Evolutionary conservation across 1,140 invertebrate genomes (phyloP), one percentile per base, ranked within the genome.

Genomic region (Anadara kagoshimensis): DNA sequence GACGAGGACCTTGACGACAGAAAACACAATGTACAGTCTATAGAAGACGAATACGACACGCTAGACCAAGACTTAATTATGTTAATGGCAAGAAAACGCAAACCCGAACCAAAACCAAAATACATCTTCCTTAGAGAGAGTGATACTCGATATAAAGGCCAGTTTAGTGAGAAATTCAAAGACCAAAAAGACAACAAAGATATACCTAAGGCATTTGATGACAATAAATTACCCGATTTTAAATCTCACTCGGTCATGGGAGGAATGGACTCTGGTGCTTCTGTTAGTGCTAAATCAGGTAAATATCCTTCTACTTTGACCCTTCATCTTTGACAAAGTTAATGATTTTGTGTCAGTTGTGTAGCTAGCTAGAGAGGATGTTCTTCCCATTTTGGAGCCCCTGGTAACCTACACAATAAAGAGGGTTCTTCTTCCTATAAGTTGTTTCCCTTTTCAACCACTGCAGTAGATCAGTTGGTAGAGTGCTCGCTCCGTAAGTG

Each of bases 41-140:
- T 36, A 51, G 51, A 54, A 5, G 49, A 54, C 4, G 47, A 56
- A 5, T 51, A 51, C 11, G 58, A 53, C 24, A 67, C 51, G 54
- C 44, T 75, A 12, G 67, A 68, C 49, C 66, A 76, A 49, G 64
- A 71, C 43, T 29, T 71, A 0, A 59, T 71, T 1, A 51, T 67
- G 24, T 58, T 67, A 4, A 76, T 68, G 64, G 58, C 64, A 63
- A 24, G 49, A 47, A 58, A 66, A 62, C 24, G 69, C 26, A 63
- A 62, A 24, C 49, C 18, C 2, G 58, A 68, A 45, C 41, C 74
- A 26, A 73, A 62, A 62, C 51, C 57, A 18, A 79, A 74, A 49
- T 72, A 62, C 53, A 58, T 71, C 53, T 82, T 82, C 54, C 62
- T 83, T 47, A 83, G 75, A 20, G 79, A 81, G 41, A 70, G 74